Conservation (phyloP, 2,888 invertebrate genomes). For the Serrognathus titanus region DNA sequence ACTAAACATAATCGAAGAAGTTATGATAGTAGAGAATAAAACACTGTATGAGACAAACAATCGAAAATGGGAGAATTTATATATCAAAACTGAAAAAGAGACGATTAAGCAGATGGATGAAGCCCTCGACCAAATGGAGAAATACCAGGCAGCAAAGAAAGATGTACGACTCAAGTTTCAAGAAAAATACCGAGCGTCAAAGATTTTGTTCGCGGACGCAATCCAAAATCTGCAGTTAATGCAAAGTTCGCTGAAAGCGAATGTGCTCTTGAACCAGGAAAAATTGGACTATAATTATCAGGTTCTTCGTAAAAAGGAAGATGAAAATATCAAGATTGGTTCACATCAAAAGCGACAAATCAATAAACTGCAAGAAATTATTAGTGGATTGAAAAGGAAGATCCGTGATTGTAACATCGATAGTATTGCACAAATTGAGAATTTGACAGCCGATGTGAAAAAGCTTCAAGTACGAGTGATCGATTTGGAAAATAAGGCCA, state of each 20-base stretch:
- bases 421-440: constrained; percentile 63
- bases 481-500: constrained; percentile 66
- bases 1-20: constrained; percentile 66
- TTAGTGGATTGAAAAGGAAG: constrained; percentile 62
- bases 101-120: constrained; percentile 61
- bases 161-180: constrained; percentile 65
- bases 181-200: constrained; percentile 66
- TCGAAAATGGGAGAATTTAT: constrained; percentile 69
- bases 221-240: constrained; percentile 75
- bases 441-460: constrained; percentile 63
- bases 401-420: constrained; percentile 64
- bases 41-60: constrained; percentile 59
- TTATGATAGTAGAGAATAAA: constrained; percentile 65
- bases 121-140: constrained; percentile 56
- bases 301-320: constrained; percentile 79
- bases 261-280: constrained; percentile 80
- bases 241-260: constrained; percentile 72
- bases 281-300: constrained; percentile 90
- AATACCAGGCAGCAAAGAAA: constrained; percentile 58
- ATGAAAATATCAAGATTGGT: constrained; percentile 77
- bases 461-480: constrained; percentile 64
- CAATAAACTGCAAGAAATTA: constrained; percentile 71
- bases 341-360: constrained; percentile 75
- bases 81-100: constrained; percentile 62
- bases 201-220: constrained; percentile 64